Evolutionary conservation across 2,888 invertebrate genomes (phyloP).

Genomic region (Himalopsyche anomala): DNA sequence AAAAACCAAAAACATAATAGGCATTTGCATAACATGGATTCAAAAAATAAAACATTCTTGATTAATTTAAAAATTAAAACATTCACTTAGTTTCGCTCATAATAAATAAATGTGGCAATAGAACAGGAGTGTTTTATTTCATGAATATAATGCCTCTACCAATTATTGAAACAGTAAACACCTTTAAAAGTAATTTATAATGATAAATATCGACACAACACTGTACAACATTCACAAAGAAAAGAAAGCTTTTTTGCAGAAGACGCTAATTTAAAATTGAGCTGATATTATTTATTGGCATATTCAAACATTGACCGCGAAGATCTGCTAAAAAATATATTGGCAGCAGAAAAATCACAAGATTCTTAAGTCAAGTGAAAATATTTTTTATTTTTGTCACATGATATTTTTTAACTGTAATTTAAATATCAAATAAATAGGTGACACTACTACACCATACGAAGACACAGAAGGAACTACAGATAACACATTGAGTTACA

Average conservation of each 20-base stretch:
- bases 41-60: too few relatives aligned
- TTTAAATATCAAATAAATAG: neutral
- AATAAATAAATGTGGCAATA: too few relatives aligned
- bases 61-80: too few relatives aligned
- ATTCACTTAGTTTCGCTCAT: too few relatives aligned
- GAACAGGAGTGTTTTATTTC: too few relatives aligned
- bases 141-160: too few relatives aligned
- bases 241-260: neutral
- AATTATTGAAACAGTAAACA: too few relatives aligned
- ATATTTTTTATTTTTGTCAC: neutral
- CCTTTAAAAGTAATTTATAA: neutral
- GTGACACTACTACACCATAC: neutral
- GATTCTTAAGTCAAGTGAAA: neutral
- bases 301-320: neutral
- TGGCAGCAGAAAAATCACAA: conserved; percentile 32
- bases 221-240: conserved; percentile 7
- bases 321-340: neutral
- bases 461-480: neutral
- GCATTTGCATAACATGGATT: neutral
- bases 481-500: neutral
- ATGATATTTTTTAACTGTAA: neutral
- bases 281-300: conserved; percentile 5
- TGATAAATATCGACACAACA: neutral
- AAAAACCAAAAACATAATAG: too few relatives aligned
- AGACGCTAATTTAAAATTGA: conserved; percentile 42